Conservation (phyloP, 1,140 invertebrate species). For the Araneus ventricosus region DNA sequence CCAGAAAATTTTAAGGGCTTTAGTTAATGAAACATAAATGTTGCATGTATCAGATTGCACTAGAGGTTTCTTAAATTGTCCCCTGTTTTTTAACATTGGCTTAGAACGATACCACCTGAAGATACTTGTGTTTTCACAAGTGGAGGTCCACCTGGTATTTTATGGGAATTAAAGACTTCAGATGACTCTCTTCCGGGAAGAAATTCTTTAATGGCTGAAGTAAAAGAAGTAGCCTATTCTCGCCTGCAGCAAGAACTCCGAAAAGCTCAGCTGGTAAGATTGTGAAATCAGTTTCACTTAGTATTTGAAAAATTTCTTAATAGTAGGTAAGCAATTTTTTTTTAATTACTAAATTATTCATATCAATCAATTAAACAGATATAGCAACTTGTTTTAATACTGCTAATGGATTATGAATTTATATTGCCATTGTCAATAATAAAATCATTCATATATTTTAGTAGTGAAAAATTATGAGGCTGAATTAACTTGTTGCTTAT, state of each 20-base stretch:
- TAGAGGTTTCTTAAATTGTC: background rate
- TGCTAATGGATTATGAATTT: too few species aligned
- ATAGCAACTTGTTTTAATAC: too few species aligned
- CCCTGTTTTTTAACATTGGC: background rate
- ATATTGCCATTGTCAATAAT: too few species aligned
- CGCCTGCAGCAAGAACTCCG: slow-evolving; percentile 85
- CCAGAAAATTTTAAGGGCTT: too few species aligned
- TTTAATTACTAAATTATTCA: too few species aligned
- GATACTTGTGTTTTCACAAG: slow-evolving; percentile 70
- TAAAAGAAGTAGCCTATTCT: slow-evolving; percentile 84
- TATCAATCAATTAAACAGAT: too few species aligned
- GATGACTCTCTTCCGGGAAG: slow-evolving; percentile 62
- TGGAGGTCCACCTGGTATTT: slow-evolving; percentile 63
- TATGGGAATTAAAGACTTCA: slow-evolving; percentile 65
- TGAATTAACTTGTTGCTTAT: too few species aligned
- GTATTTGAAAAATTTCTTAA: background rate
- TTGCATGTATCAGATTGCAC: too few species aligned
- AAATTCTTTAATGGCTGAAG: slow-evolving; percentile 81
- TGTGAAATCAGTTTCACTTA: background rate
- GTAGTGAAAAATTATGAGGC: too few species aligned
- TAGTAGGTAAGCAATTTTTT: too few species aligned
- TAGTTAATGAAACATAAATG: too few species aligned
- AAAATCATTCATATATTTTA: too few species aligned
- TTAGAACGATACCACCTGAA: slow-evolving; percentile 63
- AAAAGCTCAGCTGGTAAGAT: slow-evolving; percentile 83